phyloP scores from a whole-genome alignment of 1,140 invertebrate species.

The Liolophura sinensis region DNA sequence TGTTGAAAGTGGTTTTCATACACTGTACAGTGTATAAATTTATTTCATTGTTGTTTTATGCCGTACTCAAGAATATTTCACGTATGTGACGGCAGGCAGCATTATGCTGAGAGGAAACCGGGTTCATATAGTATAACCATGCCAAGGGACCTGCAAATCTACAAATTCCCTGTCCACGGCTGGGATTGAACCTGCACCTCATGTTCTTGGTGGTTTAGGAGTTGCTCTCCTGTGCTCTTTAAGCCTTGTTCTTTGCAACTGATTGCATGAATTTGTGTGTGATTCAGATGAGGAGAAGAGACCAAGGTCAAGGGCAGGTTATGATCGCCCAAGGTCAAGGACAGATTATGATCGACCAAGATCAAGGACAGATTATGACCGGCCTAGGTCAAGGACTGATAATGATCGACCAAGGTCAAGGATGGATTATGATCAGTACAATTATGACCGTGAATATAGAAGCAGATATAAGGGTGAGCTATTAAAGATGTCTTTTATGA shows the following conservation, averaged over 20 bases:
- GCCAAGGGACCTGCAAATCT: no score
- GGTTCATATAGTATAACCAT: no score
- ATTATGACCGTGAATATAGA: slow-evolving; percentile 23
- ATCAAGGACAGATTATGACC: slow-evolving; percentile 27
- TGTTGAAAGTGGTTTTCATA: no score
- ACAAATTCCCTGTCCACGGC: no score
- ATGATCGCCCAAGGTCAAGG: not conserved
- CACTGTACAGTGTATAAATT: no score
- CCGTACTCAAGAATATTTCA: no score
- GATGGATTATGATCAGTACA: slow-evolving; percentile 32
- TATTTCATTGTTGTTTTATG: no score
- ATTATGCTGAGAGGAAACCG: no score
- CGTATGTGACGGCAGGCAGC: no score
- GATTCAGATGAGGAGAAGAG: slow-evolving; percentile 39
- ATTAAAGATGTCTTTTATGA: no score
- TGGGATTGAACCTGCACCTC: no score
- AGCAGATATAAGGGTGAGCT: slow-evolving; percentile 30
- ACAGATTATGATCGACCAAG: slow-evolving; percentile 30
- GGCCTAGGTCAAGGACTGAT: slow-evolving; percentile 10
- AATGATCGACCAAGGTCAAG: slow-evolving; percentile 18
- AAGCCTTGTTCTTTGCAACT: not conserved
- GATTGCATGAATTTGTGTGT: not conserved
- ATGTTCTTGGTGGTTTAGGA: no score
- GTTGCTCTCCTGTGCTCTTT: not conserved
- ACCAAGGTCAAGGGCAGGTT: slow-evolving; percentile 44